Percentiles rank a stretch among this genome's conserved stretches.
Evolutionary conservation across 1,140 invertebrate species (phyloP).

Genomic region (Trissolcus basalis): DNA sequence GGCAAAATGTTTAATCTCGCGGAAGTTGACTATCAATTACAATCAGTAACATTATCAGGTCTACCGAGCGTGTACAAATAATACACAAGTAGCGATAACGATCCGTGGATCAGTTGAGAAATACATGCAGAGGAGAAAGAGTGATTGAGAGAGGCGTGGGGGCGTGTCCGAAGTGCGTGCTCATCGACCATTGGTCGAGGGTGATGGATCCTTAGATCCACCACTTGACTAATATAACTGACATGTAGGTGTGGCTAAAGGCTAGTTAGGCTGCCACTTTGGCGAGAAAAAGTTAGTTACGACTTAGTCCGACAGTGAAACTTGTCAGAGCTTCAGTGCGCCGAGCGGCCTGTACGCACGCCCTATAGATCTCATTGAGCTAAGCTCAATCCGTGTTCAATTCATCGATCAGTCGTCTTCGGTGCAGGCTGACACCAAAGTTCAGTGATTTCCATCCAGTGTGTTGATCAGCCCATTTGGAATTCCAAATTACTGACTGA

Average conservation of each 20-base stretch:
- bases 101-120: conserved; percentile 45
- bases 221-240: conserved; percentile 21
- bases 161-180: conserved; percentile 26
- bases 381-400: background rate
- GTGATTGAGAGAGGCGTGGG: conserved; percentile 1
- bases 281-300: conserved; percentile 53
- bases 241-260: conserved; percentile 59
- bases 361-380: conserved; percentile 22
- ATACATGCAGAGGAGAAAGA: conserved; percentile 15
- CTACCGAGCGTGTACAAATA: conserved; percentile 40
- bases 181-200: conserved; percentile 36
- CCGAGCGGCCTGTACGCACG: conserved; percentile 27
- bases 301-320: conserved; percentile 50
- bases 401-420: background rate
- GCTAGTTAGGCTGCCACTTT: conserved; percentile 57
- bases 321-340: conserved; percentile 10
- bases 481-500: too few relatives aligned
- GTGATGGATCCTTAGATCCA: conserved; percentile 31
- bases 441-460: too few relatives aligned
- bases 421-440: background rate
- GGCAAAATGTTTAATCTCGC: conserved; percentile 22
- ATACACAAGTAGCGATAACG: conserved; percentile 35
- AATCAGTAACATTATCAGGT: conserved; percentile 39
- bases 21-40: conserved; percentile 50
- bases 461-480: too few relatives aligned